These are phyloP conservation scores for Xanthia icteritia DNA, from an alignment of 2,888 invertebrate genomes.

Conservation along the genomic window DNA sequence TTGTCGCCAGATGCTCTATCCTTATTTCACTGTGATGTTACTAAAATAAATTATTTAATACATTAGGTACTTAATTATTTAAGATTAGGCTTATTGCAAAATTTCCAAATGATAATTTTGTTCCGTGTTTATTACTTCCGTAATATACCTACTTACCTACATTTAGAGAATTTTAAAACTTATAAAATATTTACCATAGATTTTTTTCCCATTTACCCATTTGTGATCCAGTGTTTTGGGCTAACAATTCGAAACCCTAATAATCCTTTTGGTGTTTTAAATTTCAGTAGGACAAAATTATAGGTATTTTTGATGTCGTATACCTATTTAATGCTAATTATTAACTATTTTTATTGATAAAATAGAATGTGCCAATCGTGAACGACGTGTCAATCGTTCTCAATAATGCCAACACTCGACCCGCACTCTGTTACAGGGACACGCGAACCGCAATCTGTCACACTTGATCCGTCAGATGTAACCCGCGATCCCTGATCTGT, in stretches of 20 bases:
- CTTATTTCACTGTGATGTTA: conserved; percentile 62
- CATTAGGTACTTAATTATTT: conserved; percentile 22
- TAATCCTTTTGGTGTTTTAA: conserved; percentile 45
- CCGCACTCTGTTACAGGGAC: background rate
- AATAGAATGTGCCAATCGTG: conserved; percentile 56
- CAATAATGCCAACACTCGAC: background rate
- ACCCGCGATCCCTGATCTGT: background rate
- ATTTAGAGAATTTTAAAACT: background rate
- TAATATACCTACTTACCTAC: background rate
- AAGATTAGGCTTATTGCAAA: conserved; percentile 31
- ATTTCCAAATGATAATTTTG: conserved; percentile 12
- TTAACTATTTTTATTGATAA: conserved; percentile 38
- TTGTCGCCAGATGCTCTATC: conserved; percentile 43
- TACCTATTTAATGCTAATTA: conserved; percentile 56
- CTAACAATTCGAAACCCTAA: conserved; percentile 26
- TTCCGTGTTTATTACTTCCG: conserved; percentile 3
- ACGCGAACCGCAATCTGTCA: too few species aligned
- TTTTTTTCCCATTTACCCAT: conserved; percentile 45
- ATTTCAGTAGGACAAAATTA: conserved; percentile 53
- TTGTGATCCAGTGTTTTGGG: conserved; percentile 29
- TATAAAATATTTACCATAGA: conserved; percentile 16
- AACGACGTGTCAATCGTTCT: conserved; percentile 21
- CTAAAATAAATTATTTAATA: conserved; percentile 56
- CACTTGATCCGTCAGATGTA: background rate
- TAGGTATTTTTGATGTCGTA: conserved; percentile 72